Evolutionary conservation across 2,888 invertebrate genomes (phyloP).

Genomic region (Conomelus anceps): DNA sequence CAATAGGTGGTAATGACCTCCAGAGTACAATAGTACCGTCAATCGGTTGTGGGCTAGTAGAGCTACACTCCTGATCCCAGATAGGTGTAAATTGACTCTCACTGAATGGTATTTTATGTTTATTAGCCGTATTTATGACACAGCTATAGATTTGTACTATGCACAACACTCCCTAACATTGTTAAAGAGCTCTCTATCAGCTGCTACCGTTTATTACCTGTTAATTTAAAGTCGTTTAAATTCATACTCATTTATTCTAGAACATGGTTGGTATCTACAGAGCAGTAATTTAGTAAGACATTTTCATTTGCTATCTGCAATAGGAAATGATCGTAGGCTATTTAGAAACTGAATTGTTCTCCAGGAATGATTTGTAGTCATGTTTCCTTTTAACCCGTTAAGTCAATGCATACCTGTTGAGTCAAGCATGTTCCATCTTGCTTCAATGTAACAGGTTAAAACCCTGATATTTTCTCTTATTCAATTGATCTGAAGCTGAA

Average conservation of each 20-base stretch:
- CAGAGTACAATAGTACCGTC: background rate
- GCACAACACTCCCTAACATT: background rate
- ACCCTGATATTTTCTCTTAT: no score
- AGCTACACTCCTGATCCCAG: background rate
- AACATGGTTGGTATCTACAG: background rate
- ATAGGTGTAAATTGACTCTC: background rate
- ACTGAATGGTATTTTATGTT: background rate
- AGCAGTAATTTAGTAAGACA: background rate
- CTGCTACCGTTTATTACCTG: background rate
- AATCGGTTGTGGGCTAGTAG: background rate
- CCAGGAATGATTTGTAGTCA: background rate
- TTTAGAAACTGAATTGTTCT: background rate
- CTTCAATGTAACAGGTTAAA: no score
- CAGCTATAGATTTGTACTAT: background rate
- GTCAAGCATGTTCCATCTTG: no score
- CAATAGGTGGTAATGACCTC: background rate
- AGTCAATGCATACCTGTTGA: background rate
- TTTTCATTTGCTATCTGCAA: background rate
- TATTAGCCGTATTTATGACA: background rate
- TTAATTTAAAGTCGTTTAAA: background rate
- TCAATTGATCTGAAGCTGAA: no score
- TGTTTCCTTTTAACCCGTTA: background rate
- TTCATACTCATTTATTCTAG: background rate
- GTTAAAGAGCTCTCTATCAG: background rate
- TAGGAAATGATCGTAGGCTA: background rate